phyloP scores from a whole-genome alignment of 53 echinoderm and acorn worm genomes.

The Zoroaster sp. region DNA sequence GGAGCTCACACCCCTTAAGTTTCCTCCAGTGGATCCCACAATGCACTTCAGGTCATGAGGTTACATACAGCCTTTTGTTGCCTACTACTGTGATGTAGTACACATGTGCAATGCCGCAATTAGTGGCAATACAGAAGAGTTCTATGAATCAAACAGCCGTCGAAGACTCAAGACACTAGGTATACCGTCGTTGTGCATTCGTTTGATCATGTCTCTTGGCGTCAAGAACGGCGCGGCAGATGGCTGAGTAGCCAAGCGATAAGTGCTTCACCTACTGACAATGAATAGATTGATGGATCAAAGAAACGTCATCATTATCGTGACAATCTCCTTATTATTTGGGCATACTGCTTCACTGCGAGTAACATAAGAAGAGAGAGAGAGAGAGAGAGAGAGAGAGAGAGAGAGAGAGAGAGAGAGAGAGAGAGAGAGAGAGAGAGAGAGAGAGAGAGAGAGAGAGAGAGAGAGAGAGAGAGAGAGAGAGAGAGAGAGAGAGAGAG shows the following conservation, averaged over 20 bases:
- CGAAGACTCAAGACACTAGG: neutral
- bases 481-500: no score
- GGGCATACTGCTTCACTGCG: neutral
- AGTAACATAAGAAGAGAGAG: neutral
- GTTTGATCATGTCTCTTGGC: neutral
- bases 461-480: no score
- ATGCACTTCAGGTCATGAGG: neutral
- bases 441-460: no score
- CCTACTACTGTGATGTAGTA: no score
- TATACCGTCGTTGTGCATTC: neutral
- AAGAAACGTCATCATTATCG: neutral
- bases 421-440: no score
- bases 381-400: no score
- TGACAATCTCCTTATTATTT: conserved; percentile 1
- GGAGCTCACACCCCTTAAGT: neutral
- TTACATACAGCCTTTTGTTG: neutral
- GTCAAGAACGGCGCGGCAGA: conserved; percentile 18
- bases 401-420: no score
- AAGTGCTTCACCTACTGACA: conserved; percentile 12
- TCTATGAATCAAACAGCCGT: conserved; percentile 11
- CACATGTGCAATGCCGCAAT: no score
- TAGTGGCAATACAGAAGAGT: no score
- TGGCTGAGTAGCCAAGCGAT: conserved; percentile 25
- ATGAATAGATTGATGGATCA: conserved; percentile 4
- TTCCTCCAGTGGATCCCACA: neutral